Conservation (phyloP, 2,797 vertebrate species). For the Apogon hyalosoma region DNA sequence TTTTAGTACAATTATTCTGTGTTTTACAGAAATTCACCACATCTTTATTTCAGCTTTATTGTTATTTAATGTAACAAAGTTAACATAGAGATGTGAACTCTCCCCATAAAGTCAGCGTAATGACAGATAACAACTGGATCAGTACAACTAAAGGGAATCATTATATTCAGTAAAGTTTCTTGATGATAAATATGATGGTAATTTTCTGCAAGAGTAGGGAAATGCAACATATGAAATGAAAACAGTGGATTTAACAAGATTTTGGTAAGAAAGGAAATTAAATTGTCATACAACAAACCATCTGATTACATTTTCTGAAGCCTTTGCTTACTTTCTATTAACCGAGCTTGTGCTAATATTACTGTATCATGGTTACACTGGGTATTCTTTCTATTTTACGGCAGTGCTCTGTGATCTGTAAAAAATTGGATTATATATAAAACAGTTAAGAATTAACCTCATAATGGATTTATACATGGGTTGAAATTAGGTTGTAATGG, state of each 20-base stretch:
- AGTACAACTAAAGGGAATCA: background rate
- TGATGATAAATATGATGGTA: slow-evolving; percentile 18
- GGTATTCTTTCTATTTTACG: background rate
- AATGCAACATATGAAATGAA: slow-evolving; percentile 45
- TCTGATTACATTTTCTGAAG: slow-evolving; percentile 19
- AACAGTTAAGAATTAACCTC: no score
- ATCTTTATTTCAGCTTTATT: no score
- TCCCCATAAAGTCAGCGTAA: background rate
- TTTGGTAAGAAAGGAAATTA: background rate
- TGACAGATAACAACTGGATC: background rate
- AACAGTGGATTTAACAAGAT: slow-evolving; percentile 53
- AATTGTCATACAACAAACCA: slow-evolving; percentile 10
- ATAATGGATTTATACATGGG: no score
- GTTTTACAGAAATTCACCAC: no score
- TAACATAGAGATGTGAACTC: no score
- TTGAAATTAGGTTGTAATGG: no score
- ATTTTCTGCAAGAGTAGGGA: slow-evolving; percentile 32
- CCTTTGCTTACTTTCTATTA: slow-evolving; percentile 4
- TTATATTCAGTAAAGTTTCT: background rate
- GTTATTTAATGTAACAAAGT: no score
- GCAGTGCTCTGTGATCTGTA: background rate
- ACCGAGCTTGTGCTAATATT: background rate
- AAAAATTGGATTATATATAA: no score
- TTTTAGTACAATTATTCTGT: no score
- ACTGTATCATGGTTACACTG: slow-evolving; percentile 8